Conservation (phyloP, 2,113 vertebrate genomes). For the Struthidea cinerea region DNA sequence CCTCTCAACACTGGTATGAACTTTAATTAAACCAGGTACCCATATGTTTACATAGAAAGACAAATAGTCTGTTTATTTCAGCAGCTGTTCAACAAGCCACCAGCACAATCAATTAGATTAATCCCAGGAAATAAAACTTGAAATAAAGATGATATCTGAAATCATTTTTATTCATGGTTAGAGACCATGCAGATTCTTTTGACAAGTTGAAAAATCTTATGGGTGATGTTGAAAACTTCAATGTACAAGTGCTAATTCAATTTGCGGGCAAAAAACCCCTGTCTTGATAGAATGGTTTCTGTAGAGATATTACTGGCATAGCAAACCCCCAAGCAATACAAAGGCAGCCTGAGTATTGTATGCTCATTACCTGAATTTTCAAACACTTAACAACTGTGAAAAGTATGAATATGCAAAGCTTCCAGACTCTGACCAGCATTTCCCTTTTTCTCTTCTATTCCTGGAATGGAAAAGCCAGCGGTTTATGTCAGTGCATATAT, state of each 20-base stretch:
- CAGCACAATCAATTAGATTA: conserved; percentile 71
- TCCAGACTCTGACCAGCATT: conserved; percentile 5
- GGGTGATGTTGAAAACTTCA: conserved; percentile 74
- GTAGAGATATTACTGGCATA: conserved; percentile 38
- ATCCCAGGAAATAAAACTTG: conserved; percentile 69
- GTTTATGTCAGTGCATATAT: neutral
- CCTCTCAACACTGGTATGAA: neutral
- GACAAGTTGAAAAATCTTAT: conserved; percentile 75
- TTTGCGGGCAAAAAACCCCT: neutral
- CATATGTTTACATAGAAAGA: conserved; percentile 12
- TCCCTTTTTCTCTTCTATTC: neutral
- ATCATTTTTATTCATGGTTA: conserved; percentile 76
- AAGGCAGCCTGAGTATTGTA: conserved; percentile 60
- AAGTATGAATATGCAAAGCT: conserved; percentile 71
- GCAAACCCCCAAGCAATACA: conserved; percentile 68
- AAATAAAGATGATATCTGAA: conserved; percentile 69
- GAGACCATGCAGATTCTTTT: conserved; percentile 68
- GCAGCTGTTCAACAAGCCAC: conserved; percentile 44
- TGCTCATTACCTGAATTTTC: conserved; percentile 66
- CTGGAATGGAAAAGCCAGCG: neutral
- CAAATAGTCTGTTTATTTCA: conserved; percentile 52
- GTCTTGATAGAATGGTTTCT: conserved; percentile 59
- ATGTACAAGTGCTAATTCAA: conserved; percentile 67
- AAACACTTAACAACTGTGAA: conserved; percentile 54
- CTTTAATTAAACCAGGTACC: neutral